Evolutionary conservation across 2,113 vertebrate genomes (phyloP).

Genomic region (Ascaphus truei): DNA sequence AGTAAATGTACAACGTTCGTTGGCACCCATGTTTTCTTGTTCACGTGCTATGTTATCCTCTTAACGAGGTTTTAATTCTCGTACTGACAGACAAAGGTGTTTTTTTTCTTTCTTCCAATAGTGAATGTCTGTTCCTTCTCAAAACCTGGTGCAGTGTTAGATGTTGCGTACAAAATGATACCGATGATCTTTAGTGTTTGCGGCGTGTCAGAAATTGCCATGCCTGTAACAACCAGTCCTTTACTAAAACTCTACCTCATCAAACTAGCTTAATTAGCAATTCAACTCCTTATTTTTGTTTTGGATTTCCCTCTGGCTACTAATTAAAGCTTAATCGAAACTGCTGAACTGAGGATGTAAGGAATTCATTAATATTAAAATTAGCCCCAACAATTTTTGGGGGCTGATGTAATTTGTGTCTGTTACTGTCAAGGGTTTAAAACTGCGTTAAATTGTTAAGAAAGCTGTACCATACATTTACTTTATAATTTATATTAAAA

Average conservation of each 20-base stretch:
- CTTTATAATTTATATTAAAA: conserved; percentile 57
- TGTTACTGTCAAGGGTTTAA: conserved; percentile 81
- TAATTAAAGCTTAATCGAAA: conserved; percentile 99
- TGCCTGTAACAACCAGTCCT: conserved; percentile 77
- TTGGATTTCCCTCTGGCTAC: conserved; percentile 98
- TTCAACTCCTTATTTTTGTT: conserved; percentile 99
- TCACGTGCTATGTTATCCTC: conserved; percentile 52
- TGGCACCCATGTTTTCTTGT: conserved; percentile 47
- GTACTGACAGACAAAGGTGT: conserved; percentile 60
- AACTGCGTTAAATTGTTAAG: conserved; percentile 69
- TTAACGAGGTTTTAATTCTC: conserved; percentile 66
- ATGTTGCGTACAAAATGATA: conserved; percentile 72
- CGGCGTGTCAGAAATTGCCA: conserved; percentile 77
- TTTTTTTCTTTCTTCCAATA: conserved; percentile 28
- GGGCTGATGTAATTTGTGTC: conserved; percentile 81
- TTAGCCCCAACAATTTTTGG: conserved; percentile 90
- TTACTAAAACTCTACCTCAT: conserved; percentile 85
- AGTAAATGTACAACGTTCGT: conserved; percentile 43
- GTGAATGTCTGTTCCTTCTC: conserved; percentile 54
- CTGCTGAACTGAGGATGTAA: conserved; percentile 98
- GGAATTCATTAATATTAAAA: conserved; percentile 99
- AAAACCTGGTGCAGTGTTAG: conserved; percentile 52
- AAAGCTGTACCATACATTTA: conserved; percentile 57
- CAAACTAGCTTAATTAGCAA: conserved; percentile 96
- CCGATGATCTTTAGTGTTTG: conserved; percentile 84